Evolutionary conservation across 2,113 vertebrate genomes (phyloP).

Genomic region (Amphiprion percula): DNA sequence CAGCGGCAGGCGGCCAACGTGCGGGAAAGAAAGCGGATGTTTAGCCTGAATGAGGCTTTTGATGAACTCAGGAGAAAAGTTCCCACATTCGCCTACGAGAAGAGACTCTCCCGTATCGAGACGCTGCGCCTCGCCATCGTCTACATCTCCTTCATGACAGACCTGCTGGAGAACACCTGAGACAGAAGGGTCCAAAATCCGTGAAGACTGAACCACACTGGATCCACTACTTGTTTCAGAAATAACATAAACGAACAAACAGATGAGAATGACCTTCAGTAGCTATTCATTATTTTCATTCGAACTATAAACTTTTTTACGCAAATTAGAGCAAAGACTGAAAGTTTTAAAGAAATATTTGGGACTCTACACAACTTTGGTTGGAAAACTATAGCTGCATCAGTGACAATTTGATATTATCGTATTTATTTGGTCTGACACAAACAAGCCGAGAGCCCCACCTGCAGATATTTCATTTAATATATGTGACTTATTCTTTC

Average conservation of each 20-base stretch:
- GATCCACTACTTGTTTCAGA: too few species aligned
- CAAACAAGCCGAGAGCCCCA: not conserved
- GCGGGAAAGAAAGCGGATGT: conserved; percentile 95
- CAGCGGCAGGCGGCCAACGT: conserved; percentile 97
- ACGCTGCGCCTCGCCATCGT: conserved; percentile 95
- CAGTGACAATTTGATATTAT: not conserved
- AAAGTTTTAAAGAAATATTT: too few species aligned
- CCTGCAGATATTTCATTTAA: conserved; percentile 16
- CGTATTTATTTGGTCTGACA: not conserved
- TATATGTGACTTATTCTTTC: conserved; percentile 13
- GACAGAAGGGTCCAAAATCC: not conserved
- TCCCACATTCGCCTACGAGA: conserved; percentile 97
- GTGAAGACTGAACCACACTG: not conserved
- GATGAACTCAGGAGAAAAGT: conserved; percentile 94
- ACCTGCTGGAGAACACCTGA: conserved; percentile 87
- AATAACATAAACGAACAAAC: not conserved
- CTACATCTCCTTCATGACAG: conserved; percentile 98
- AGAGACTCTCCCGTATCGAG: conserved; percentile 95
- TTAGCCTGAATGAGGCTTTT: conserved; percentile 97
- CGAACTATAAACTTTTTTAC: too few species aligned
- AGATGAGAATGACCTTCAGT: not conserved
- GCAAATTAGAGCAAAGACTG: too few species aligned
- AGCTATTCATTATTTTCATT: not conserved
- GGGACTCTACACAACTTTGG: too few species aligned
- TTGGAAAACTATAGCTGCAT: too few species aligned